Percentiles rank a stretch among this genome's conserved stretches.
phyloP scores from a whole-genome alignment of 2,113 vertebrate genomes.

The Crotalus viridis region DNA sequence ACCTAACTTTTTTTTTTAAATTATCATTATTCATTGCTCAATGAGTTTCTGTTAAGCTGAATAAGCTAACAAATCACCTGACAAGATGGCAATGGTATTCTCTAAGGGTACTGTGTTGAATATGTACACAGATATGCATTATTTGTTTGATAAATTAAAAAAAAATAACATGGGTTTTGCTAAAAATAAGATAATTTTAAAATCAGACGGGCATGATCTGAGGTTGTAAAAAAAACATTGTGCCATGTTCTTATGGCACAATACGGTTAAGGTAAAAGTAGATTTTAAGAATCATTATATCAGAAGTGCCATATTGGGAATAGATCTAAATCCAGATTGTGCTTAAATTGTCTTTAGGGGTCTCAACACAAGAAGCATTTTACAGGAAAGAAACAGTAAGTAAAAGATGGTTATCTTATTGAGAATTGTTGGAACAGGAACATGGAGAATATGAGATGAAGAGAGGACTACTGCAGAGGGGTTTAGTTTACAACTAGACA shows the following conservation, averaged over 20 bases:
- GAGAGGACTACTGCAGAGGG: background rate
- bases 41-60: background rate
- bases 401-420: background rate
- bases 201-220: background rate
- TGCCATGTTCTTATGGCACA: background rate
- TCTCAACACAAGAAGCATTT: background rate
- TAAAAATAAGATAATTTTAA: background rate
- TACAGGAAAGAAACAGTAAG: background rate
- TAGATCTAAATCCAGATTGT: background rate
- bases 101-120: background rate
- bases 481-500: background rate
- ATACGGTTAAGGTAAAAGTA: background rate
- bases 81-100: background rate
- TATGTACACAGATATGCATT: background rate
- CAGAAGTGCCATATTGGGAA: background rate
- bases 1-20: background rate
- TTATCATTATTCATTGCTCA: background rate
- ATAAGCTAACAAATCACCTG: background rate
- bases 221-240: background rate
- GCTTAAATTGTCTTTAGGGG: background rate
- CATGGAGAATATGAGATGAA: background rate
- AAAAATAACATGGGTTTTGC: background rate
- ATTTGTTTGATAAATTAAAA: background rate
- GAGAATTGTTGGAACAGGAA: background rate
- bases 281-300: background rate